Evolutionary conservation across 1,140 invertebrate genomes (phyloP), one percentile per base, ranked within the genome.

Genomic region (Gryon sp.): DNA sequence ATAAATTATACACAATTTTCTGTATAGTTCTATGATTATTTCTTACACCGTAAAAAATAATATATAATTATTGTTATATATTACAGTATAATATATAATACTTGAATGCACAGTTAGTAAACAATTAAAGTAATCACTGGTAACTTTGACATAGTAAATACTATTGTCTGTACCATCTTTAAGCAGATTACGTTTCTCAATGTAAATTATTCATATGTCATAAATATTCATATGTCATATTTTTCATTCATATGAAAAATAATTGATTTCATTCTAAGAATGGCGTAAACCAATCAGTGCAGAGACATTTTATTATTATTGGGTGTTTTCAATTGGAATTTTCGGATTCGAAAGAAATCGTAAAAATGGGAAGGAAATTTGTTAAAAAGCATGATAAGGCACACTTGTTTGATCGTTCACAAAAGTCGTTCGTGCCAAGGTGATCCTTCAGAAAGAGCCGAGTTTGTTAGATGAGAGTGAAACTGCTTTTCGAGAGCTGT

Each of bases 401-500:
- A 68, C 55, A 68, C 72, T 75, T 48, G 63, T 62, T 68, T 43
- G 65, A 63, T 24, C 52, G 52, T 50, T 63, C 73, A 63, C 70
- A 59, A 59, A 76, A 76, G 57, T 69, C 43, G 26, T 46, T 26
- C 57, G 22, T 5, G 26, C 15, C 34, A 28, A 20, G 28, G 48
- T 28, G 60, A 70, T 66, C 52, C 32, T 60, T 60, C 60, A 70
- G 40, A 70, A 30, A 40, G 14, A 14, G 36, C 41, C 18, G 46
- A 72, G 75, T 72, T 72, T 72, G 75, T 53, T 66, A 68, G 75
- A 70, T 45, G 74, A 62, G 66, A 66, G 62, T 65, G 34, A 41
- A n/a, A n/a, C n/a, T 32, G 53, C 66, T 36, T 46, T 70, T 76
- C 32, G 74, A 76, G 59, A 41, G 66, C 66, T 43, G 55, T 59